Percentiles rank a stretch among this genome's conserved stretches.
Evolutionary conservation across 2,797 vertebrate genomes (phyloP).

Genomic region (Loris lydekkerianus): DNA sequence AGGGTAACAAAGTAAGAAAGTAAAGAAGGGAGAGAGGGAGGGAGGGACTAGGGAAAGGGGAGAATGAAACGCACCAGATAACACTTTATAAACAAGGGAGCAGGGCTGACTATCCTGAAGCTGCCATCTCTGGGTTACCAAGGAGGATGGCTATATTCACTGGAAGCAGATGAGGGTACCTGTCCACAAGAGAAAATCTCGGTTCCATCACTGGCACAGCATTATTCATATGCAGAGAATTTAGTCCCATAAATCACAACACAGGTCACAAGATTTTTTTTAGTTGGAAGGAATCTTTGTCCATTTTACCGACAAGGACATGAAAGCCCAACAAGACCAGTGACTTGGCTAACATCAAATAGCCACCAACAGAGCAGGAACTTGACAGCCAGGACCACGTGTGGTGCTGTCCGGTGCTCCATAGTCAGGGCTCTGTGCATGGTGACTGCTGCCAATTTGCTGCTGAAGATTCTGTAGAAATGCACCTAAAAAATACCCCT

Average conservation of each 20-base stretch:
- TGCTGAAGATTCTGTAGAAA: background rate
- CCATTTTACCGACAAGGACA: background rate
- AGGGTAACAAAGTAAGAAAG: no score
- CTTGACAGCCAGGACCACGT: no score
- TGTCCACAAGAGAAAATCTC: rapidly evolving
- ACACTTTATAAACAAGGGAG: background rate
- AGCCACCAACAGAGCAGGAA: background rate
- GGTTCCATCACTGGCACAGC: background rate
- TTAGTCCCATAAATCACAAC: background rate
- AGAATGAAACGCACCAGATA: background rate
- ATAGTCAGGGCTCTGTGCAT: no score
- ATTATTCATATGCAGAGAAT: background rate
- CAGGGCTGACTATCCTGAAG: no score
- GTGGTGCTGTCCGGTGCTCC: background rate
- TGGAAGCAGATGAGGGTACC: background rate
- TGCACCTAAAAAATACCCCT: rapidly evolving
- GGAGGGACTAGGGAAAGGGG: background rate
- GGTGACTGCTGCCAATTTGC: background rate
- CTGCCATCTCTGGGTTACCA: rapidly evolving
- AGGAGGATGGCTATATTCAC: background rate
- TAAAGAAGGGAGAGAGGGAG: no score
- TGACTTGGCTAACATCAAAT: background rate
- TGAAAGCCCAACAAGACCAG: background rate
- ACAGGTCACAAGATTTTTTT: background rate
- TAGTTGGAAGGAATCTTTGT: background rate